A percentile compares a stretch with the other conserved stretches of the same genome.
Conservation (phyloP, 2,888 invertebrate species). For the Biston stratarius region DNA sequence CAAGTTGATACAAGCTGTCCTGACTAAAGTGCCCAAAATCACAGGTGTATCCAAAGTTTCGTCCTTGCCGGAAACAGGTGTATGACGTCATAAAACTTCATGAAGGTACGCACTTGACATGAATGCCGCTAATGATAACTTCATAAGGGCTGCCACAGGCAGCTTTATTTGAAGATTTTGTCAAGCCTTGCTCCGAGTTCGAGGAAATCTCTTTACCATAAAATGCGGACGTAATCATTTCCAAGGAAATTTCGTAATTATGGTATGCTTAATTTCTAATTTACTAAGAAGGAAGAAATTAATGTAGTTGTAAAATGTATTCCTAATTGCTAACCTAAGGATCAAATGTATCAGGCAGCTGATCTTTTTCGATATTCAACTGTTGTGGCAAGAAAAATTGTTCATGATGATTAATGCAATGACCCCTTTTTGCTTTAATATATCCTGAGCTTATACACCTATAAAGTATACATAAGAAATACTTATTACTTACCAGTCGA, state of each 20-base stretch:
- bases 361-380: too few species aligned
- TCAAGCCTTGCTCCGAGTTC: conserved; percentile 13
- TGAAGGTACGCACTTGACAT: conserved; percentile 23
- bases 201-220: conserved; percentile 17
- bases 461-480: too few species aligned
- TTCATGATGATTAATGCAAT: too few species aligned
- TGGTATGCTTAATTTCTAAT: conserved; percentile 3
- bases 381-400: too few species aligned
- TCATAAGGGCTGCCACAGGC: conserved; percentile 27
- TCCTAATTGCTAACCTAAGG: neutral
- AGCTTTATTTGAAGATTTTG: conserved; percentile 25
- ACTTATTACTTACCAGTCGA: too few species aligned
- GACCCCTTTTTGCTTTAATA: too few species aligned
- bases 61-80: conserved; percentile 10
- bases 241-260: conserved; percentile 11
- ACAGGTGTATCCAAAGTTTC: conserved; percentile 29
- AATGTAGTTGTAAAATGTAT: neutral
- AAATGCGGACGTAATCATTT: conserved; percentile 24
- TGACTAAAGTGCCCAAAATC: conserved; percentile 16
- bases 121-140: conserved; percentile 32
- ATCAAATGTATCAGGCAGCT: too few species aligned
- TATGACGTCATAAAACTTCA: conserved; percentile 26
- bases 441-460: too few species aligned
- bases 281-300: neutral
- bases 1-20: conserved; percentile 24